A percentile compares a stretch with the other conserved stretches of the same genome.
These are phyloP conservation scores for Dipodomys ordii DNA, from an alignment of 2,113 vertebrate species.

Conservation along the genomic window DNA sequence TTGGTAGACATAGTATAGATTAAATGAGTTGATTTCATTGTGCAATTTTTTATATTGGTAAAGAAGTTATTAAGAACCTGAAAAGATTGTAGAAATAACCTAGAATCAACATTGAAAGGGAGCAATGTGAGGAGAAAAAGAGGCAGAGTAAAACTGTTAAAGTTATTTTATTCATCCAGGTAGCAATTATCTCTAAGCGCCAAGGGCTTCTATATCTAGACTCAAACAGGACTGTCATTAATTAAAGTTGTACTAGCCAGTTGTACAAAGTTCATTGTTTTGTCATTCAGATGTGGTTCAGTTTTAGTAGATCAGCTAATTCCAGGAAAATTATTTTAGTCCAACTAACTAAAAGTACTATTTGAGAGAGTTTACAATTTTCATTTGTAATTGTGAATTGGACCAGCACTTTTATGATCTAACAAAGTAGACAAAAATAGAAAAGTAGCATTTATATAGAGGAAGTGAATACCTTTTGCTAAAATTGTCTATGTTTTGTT, in stretches of 20 bases:
- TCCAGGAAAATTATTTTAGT: conserved; percentile 33
- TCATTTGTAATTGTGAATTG: conserved; percentile 41
- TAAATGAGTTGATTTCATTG: background rate
- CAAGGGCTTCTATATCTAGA: background rate
- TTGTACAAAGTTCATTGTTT: conserved; percentile 21
- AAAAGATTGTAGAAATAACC: conserved; percentile 14
- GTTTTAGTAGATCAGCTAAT: conserved; percentile 37
- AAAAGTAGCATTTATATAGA: background rate
- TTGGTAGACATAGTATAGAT: background rate
- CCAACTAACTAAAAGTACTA: background rate
- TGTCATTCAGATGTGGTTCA: background rate
- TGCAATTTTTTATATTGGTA: conserved; percentile 31
- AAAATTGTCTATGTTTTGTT: conserved; percentile 27
- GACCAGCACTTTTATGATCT: conserved; percentile 2
- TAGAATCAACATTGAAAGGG: background rate
- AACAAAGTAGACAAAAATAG: conserved; percentile 44
- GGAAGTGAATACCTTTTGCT: conserved; percentile 29
- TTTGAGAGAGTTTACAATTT: conserved; percentile 9
- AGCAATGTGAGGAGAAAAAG: background rate
- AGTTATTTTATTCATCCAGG: conserved; percentile 11
- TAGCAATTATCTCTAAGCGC: conserved; percentile 12
- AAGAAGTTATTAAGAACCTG: conserved; percentile 34
- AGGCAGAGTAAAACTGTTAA: background rate
- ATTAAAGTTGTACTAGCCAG: background rate
- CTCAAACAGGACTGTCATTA: background rate